Conservation (phyloP, 2,888 invertebrate species). For the Drosophila birchii region DNA sequence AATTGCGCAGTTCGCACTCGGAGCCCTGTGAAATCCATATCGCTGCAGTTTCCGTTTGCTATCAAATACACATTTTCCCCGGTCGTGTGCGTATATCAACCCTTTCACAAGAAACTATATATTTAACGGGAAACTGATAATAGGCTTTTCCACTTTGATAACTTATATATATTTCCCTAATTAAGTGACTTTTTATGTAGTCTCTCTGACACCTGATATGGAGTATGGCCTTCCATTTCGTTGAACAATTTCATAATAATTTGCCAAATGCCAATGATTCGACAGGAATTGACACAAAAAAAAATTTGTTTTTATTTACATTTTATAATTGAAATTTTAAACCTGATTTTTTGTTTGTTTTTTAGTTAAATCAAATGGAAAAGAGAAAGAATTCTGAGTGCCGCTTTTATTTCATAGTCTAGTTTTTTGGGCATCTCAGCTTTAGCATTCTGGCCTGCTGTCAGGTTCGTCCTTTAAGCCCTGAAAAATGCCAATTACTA, state of each 20-base stretch:
- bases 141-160: conserved; percentile 41
- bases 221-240: conserved; percentile 4
- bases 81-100: conserved; percentile 14
- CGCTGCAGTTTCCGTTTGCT: conserved; percentile 17
- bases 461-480: background rate
- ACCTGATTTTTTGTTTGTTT: background rate
- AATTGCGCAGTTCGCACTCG: conserved; percentile 63
- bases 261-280: conserved; percentile 21
- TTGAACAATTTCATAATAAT: conserved; percentile 22
- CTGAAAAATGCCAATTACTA: background rate
- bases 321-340: conserved; percentile 50
- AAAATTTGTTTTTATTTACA: conserved; percentile 51
- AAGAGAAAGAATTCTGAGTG: background rate
- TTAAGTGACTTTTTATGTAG: conserved; percentile 35
- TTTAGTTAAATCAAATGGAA: conserved; percentile 8
- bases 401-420: background rate
- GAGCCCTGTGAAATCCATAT: conserved; percentile 27
- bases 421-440: conserved; percentile 14
- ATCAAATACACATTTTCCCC: conserved; percentile 14
- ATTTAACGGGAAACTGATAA: conserved; percentile 27
- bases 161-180: conserved; percentile 36
- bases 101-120: conserved; percentile 23
- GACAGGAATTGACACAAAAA: conserved; percentile 6
- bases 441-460: background rate
- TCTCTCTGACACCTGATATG: conserved; percentile 35